Percentiles rank a stretch among this genome's conserved stretches.
Evolutionary conservation across 2,888 invertebrate species (phyloP).

Genomic region (Helobdella robusta): DNA sequence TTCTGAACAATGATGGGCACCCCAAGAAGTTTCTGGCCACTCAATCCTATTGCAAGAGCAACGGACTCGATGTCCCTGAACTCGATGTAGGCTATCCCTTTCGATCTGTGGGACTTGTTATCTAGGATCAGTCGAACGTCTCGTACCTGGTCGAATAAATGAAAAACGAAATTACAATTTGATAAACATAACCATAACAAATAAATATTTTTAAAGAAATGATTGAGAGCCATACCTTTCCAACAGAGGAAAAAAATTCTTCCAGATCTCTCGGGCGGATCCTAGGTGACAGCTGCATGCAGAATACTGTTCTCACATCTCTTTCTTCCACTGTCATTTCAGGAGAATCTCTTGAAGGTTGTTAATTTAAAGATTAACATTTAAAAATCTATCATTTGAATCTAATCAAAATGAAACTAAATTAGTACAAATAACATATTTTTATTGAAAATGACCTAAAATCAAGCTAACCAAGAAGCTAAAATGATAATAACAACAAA

Average conservation of each 20-base stretch:
- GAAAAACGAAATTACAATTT: background rate
- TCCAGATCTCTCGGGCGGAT: conserved; percentile 87
- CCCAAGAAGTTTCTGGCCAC: conserved; percentile 86
- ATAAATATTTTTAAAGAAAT: background rate
- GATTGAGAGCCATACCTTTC: conserved; percentile 69
- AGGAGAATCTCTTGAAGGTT: background rate
- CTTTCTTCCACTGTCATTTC: conserved; percentile 83
- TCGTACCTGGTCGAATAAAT: conserved; percentile 54
- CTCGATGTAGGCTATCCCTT: conserved; percentile 99
- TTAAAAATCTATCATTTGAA: background rate
- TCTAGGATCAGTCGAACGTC: conserved; percentile 97
- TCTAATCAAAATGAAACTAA: too few species aligned
- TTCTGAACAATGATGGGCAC: conserved; percentile 89
- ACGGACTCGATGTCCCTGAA: conserved; percentile 96
- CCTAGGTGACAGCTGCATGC: conserved; percentile 91
- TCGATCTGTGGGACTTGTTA: conserved; percentile 93
- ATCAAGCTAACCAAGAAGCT: background rate
- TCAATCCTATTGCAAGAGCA: conserved; percentile 83
- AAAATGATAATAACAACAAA: background rate
- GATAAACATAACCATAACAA: conserved; percentile 1
- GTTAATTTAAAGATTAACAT: background rate
- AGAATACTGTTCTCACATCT: conserved; percentile 95
- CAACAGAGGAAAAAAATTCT: conserved; percentile 96
- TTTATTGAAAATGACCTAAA: background rate
- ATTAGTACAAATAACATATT: too few species aligned